Conservation (phyloP, 2,113 vertebrate species). For the Chamaea fasciata region DNA sequence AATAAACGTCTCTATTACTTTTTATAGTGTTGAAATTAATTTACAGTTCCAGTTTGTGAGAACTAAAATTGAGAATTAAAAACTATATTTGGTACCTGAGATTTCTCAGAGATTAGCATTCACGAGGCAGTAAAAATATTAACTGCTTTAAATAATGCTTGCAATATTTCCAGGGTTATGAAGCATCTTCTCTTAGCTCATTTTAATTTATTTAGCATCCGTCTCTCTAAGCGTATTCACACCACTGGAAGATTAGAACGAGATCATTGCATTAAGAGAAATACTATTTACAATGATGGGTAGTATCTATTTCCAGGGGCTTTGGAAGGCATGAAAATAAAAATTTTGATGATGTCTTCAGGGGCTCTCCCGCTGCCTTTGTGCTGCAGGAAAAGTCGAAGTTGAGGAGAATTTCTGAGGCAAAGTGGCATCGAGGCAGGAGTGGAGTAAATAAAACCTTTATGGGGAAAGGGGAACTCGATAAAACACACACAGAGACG, state of each 20-base stretch:
- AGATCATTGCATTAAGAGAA: conserved; percentile 31
- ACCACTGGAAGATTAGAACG: conserved; percentile 26
- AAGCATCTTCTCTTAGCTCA: conserved; percentile 22
- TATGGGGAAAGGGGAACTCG: background rate
- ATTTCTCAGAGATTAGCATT: conserved; percentile 47
- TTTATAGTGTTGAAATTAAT: conserved; percentile 58
- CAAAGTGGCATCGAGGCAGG: background rate
- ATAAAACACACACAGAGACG: background rate
- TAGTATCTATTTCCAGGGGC: background rate
- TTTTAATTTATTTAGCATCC: conserved; percentile 50
- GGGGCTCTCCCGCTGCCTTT: background rate
- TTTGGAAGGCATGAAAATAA: background rate
- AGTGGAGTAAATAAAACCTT: conserved; percentile 8
- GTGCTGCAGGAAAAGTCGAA: background rate
- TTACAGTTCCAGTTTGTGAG: conserved; percentile 51
- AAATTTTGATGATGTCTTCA: background rate
- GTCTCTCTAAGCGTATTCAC: background rate
- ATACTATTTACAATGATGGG: conserved; percentile 30
- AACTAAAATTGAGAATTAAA: conserved; percentile 58
- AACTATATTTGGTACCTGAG: conserved; percentile 56
- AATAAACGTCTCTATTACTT: conserved; percentile 63
- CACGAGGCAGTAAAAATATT: conserved; percentile 58
- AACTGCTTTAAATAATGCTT: conserved; percentile 57
- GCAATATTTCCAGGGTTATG: conserved; percentile 39
- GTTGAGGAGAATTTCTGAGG: conserved; percentile 4